phyloP scores from a whole-genome alignment of 2,113 vertebrate genomes.

The Actinemys pallida region DNA sequence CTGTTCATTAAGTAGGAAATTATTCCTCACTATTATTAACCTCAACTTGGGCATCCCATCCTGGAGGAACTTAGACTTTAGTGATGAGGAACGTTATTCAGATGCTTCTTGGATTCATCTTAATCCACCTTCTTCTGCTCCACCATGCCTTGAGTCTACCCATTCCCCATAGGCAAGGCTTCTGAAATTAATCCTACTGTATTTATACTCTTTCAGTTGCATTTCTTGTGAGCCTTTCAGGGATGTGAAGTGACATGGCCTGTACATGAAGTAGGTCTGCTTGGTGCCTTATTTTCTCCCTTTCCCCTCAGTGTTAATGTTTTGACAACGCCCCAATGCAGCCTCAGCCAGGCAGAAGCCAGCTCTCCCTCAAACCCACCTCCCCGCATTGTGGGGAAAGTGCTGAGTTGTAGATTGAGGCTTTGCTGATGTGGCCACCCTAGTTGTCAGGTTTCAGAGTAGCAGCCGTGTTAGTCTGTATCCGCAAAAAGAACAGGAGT shows the following conservation, averaged over 20 bases:
- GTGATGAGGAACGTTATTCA: background rate
- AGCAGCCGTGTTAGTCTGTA: too few relatives aligned
- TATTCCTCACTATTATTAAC: background rate
- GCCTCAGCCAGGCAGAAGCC: background rate
- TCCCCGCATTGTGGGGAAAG: background rate
- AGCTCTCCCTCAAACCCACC: background rate
- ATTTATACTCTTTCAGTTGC: background rate
- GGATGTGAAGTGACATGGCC: background rate
- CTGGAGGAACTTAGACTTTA: background rate
- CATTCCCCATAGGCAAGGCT: background rate
- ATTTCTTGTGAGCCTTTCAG: background rate
- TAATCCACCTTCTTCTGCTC: background rate
- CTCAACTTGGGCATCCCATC: background rate
- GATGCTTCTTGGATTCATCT: background rate
- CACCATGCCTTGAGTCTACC: background rate
- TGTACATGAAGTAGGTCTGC: background rate
- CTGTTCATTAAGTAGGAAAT: background rate
- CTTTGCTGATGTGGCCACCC: rapidly evolving
- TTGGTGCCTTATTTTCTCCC: background rate
- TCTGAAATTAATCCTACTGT: background rate
- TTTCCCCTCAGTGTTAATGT: background rate
- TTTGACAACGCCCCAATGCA: background rate
- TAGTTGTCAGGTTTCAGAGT: too few relatives aligned
- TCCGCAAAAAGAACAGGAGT: too few relatives aligned
- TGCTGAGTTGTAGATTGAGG: rapidly evolving